Evolutionary conservation across 2,113 vertebrate genomes (phyloP), one percentile per base, ranked within the genome.

Genomic region (Zapus hudsonius): DNA sequence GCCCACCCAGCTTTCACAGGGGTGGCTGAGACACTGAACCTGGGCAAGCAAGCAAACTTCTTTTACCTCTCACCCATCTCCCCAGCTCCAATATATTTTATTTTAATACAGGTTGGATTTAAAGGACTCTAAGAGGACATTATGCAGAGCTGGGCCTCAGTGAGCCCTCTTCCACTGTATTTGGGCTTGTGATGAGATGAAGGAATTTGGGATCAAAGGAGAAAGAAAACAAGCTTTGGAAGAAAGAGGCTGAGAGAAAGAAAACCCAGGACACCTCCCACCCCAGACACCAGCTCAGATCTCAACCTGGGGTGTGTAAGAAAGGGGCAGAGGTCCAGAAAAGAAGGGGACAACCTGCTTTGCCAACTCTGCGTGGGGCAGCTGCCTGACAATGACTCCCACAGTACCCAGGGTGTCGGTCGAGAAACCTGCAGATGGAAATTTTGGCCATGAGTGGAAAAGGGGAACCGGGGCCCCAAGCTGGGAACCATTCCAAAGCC

Each of bases 401-500:
- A 29, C 55, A 83, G 66, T 63, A n/a, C 23, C 63, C 3, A 33
- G 40, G 25, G 78, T 33, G 22, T 1, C n/a, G 20, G 25, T 47
- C 42, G 59, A 70, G 75, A 31, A 73, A 69, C 90, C 55, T 93
- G 85, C 36, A 57, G 73, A 80, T 92, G 92, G 89, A 74, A 44
- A 64, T 52, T 66, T 61, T 74, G 85, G 90, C 92, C 52, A 27
- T 42, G 44, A 52, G 76, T 64, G 31, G 15, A 82, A 91, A 44
- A 75, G 76, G 84, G 94, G 81, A 63, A 16, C 36, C 75, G 74
- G 69, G 44, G 79, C 79, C 89, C 69, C 76, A 64, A 75, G 52
- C 90, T 64, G 96, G 95, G 95, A 94, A 78, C 20, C 20, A n/a
- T 6, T 89, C 95, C 96, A 96, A 91, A 84, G 66, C 55, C 63